phyloP scores from a whole-genome alignment of 2,113 vertebrate genomes.

The Lepus europaeus region DNA sequence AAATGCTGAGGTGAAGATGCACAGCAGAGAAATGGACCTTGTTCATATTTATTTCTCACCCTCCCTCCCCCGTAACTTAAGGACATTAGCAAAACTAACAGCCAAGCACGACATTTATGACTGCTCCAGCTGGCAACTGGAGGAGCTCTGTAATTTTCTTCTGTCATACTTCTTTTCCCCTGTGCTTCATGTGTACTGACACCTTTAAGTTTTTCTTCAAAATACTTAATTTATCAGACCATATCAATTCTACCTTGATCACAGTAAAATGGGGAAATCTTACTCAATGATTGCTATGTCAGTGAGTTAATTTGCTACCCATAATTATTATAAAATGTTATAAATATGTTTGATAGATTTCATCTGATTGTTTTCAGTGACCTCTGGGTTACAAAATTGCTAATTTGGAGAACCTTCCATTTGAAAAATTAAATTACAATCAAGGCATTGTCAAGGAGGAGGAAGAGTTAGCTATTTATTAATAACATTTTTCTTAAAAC shows the following conservation, averaged over 20 bases:
- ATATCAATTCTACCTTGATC: neutral
- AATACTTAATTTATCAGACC: conserved; percentile 31
- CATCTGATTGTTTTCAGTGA: conserved; percentile 42
- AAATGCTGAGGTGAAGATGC: too few relatives aligned
- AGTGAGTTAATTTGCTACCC: neutral
- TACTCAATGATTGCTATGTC: neutral
- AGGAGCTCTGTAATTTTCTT: neutral
- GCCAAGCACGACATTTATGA: neutral
- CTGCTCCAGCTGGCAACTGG: neutral
- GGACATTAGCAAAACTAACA: neutral
- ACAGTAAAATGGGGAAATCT: neutral
- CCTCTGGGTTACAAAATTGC: neutral
- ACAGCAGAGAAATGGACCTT: too few relatives aligned
- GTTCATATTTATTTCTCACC: neutral
- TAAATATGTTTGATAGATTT: neutral
- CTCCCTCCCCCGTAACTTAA: neutral
- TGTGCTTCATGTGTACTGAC: neutral
- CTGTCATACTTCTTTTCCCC: neutral
- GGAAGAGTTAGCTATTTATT: neutral
- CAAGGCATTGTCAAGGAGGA: neutral
- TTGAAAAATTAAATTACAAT: conserved; percentile 25
- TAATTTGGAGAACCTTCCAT: neutral
- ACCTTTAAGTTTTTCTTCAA: neutral
- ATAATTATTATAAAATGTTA: conserved; percentile 10
- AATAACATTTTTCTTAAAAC: conserved; percentile 17